Conservation (phyloP, 2,888 invertebrate genomes). For the Ectobius pallidus region DNA sequence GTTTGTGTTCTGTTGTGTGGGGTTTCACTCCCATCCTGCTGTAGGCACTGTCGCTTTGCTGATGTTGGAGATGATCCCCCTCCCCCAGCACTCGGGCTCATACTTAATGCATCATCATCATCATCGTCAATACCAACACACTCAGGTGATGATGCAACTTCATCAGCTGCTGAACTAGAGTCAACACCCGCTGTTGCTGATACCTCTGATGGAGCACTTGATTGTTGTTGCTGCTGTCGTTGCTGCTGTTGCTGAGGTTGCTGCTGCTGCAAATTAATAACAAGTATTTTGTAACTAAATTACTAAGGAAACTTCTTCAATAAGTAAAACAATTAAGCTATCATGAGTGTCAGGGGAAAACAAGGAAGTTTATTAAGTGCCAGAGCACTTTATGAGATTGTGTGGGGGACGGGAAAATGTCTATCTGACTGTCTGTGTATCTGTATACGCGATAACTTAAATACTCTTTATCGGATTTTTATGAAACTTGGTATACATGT, state of each 20-base stretch:
- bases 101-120: slow-evolving; percentile 35
- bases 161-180: slow-evolving; percentile 15
- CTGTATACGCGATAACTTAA: too few relatives aligned
- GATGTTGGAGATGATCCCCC: slow-evolving; percentile 39
- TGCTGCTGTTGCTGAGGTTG: background rate
- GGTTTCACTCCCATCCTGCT: background rate
- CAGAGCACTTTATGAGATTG: too few relatives aligned
- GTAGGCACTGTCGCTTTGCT: slow-evolving; percentile 37
- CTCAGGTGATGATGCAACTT: slow-evolving; percentile 29
- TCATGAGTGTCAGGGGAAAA: too few relatives aligned
- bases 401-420: too few relatives aligned
- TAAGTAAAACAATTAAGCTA: too few relatives aligned
- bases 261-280: too few relatives aligned
- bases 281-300: too few relatives aligned
- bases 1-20: background rate
- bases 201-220: background rate
- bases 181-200: background rate
- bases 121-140: slow-evolving; percentile 37
- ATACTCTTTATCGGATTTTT: too few relatives aligned
- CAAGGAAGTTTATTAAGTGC: too few relatives aligned
- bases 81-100: slow-evolving; percentile 30
- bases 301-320: too few relatives aligned
- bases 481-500: too few relatives aligned
- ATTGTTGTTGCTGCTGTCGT: background rate
- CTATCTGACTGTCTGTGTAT: too few relatives aligned